Evolutionary conservation across 2,888 invertebrate species (phyloP).

Genomic region (Priocnemis perturbator): DNA sequence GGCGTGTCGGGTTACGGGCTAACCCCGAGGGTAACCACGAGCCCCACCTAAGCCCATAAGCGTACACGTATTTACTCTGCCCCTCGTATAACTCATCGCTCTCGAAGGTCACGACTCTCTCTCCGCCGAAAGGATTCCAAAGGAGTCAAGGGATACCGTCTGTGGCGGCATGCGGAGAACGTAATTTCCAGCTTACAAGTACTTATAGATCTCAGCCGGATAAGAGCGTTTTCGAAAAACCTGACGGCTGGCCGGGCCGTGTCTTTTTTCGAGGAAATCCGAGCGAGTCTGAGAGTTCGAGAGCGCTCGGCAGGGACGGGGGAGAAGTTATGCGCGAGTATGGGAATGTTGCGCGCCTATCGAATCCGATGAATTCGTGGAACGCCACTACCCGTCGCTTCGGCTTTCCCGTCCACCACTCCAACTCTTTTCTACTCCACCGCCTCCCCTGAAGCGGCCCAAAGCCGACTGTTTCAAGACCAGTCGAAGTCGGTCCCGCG

Average conservation of each 20-base stretch:
- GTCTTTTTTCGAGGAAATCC: no score
- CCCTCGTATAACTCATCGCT: conserved; percentile 46
- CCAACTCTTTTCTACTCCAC: conserved; percentile 6
- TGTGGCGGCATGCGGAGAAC: no score
- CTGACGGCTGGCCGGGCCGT: no score
- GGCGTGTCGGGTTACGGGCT: conserved; percentile 71
- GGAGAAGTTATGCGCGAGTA: no score
- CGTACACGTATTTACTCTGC: conserved; percentile 57
- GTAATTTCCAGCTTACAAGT: no score
- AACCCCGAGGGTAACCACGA: conserved; percentile 71
- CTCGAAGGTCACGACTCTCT: conserved; percentile 43
- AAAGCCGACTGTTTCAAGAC: no score
- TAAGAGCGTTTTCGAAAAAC: no score
- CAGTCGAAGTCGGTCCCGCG: conserved; percentile 38
- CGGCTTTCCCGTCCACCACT: neutral
- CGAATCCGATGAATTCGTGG: conserved; percentile 25
- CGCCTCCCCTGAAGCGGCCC: neutral
- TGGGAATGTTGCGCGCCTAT: neutral
- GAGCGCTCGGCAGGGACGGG: no score
- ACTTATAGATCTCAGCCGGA: no score
- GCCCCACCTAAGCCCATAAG: conserved; percentile 64
- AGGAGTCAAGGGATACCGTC: conserved; percentile 1
- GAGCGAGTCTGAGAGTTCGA: no score
- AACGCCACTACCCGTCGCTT: conserved; percentile 10
- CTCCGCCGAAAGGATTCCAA: conserved; percentile 31